phyloP scores from a whole-genome alignment of 2,113 vertebrate species.

The Lepus europaeus region DNA sequence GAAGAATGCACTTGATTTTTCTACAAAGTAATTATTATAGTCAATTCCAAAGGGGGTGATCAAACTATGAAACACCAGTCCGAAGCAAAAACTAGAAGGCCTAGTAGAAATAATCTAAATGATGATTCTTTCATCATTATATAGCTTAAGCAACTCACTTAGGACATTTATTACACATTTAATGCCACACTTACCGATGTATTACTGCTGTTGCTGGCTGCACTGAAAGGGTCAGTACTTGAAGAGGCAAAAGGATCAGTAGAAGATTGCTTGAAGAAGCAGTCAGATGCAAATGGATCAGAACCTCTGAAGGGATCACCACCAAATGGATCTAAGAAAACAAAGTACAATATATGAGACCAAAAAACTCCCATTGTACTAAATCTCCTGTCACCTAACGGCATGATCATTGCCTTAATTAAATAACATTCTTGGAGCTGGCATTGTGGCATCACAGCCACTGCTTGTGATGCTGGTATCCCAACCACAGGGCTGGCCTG shows the following conservation, averaged over 20 bases:
- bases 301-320: slow-evolving; percentile 98
- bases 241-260: slow-evolving; percentile 89
- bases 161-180: not conserved
- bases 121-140: slow-evolving; percentile 4
- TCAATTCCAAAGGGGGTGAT: slow-evolving; percentile 8
- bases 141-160: slow-evolving; percentile 50
- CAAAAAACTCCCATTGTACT: not conserved
- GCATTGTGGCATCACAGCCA: too few species aligned
- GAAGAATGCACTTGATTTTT: slow-evolving; percentile 35
- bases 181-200: slow-evolving; percentile 81
- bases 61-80: not conserved
- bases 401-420: slow-evolving; percentile 23
- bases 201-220: slow-evolving; percentile 80
- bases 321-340: slow-evolving; percentile 94
- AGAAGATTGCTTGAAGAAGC: slow-evolving; percentile 94
- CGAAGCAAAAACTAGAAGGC: slow-evolving; percentile 47
- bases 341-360: slow-evolving; percentile 34
- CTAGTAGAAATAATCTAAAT: slow-evolving; percentile 33
- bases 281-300: slow-evolving; percentile 97
- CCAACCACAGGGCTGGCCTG: too few species aligned
- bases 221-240: slow-evolving; percentile 89
- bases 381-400: not conserved
- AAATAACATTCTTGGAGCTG: slow-evolving; percentile 9
- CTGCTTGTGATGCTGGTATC: too few species aligned
- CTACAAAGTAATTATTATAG: not conserved